Base-by-base conservation (phyloP, 2,888 invertebrate species). In the Rapana venosa region DNA sequence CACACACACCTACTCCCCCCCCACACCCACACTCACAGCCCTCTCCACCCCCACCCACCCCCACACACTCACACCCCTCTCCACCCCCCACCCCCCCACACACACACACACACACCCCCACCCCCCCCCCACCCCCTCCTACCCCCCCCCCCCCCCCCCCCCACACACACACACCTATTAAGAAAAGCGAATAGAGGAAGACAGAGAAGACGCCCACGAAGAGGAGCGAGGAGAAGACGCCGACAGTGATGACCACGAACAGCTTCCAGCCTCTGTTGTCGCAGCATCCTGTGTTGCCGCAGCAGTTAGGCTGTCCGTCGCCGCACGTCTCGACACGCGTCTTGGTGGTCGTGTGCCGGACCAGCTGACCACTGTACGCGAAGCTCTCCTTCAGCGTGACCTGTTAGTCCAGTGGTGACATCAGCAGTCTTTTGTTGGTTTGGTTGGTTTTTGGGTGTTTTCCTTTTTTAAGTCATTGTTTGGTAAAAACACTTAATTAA, bases 251-350 rank as follows among this genome's bases (percentile, higher is more conserved):
- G 84, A 84, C 56, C 56, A 84, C n/a, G 56, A 84, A 56, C 35
- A 84, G n/a, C 56, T n/a, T 47, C 84, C 84, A 84, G 47, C 56
- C 84, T 5, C 84, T 26, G 84, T n/a, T 84, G 84, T 84, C 84
- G 84, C 84, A 84, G 56, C 84, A 84, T 5, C 84, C 84, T 6
- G 11, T 6, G 1, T 47, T n/a, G 56, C 84, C 84, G 58, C 84
- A 84, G 56, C 84, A 84, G 47, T 84, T 36, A 22, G 84, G 84
- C n/a, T 35, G 35, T 22, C 13, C n/a, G 11, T n/a, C 56, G 13
- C 15, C 8, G n/a, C 84, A 84, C 13, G 47, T 56, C n/a, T 84
- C 56, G 17, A 8, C 26, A 26, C 26, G 22, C n/a, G 84, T 84
- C 26, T 84, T 17, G 26, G 56, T 84, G 56, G 84, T 84, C 17